phyloP scores from a whole-genome alignment of 2,113 vertebrate genomes.

The Lamprologus speciosus region DNA sequence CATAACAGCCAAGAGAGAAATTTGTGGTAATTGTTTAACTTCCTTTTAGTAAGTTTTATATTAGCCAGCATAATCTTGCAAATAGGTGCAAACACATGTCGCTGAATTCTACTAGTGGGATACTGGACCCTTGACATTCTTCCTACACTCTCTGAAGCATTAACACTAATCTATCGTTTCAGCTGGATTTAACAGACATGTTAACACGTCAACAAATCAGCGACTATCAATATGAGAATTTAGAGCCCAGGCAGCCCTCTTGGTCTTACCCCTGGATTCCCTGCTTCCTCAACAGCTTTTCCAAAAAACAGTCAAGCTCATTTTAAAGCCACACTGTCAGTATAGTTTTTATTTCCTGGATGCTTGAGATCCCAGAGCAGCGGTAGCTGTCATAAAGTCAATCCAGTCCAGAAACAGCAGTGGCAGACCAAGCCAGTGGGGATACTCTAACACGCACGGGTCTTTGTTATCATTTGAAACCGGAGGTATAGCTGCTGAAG shows the following conservation, averaged over 20 bases:
- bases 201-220: background rate
- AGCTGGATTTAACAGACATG: background rate
- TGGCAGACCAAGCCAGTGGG: background rate
- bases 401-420: background rate
- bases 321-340: conserved; percentile 7
- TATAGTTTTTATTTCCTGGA: background rate
- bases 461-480: conserved; percentile 11
- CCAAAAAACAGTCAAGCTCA: background rate
- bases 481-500: background rate
- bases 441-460: background rate
- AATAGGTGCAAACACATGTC: background rate
- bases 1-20: background rate
- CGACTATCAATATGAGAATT: background rate
- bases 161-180: background rate
- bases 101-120: background rate
- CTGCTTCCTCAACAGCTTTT: background rate
- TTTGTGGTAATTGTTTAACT: background rate
- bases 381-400: background rate
- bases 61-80: background rate
- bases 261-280: background rate
- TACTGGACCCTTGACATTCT: background rate
- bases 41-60: background rate
- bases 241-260: background rate
- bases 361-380: conserved; percentile 1
- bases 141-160: background rate